Base-by-base conservation (phyloP, 2,797 vertebrate genomes). In the Delichon dasypus region DNA sequence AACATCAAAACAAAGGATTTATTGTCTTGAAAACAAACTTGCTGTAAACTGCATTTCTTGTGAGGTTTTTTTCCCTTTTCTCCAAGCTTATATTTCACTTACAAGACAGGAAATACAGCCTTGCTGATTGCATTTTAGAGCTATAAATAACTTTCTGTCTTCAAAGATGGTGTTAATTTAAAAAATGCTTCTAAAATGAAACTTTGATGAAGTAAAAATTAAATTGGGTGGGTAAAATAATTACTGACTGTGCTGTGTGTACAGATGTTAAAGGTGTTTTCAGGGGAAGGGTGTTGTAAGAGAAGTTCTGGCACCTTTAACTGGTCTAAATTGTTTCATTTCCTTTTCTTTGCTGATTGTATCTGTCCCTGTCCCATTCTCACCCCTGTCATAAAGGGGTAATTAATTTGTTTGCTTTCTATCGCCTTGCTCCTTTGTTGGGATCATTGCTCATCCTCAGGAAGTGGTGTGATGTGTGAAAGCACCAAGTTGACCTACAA, bases 101-200 rank as follows among this genome's bases (percentile, higher is more conserved):
- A 60, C 22, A 67, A 61, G 74, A 79, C 93, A 90, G 88, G 95
- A 96, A 96, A 94, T 87, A 51, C 60, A 58, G 53, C 45, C 68
- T 86, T 88, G 65, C 72, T 92, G 89, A 91, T 93, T 89, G 78
- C 11, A 3, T 70, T 74, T 85, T 42, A 36, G 16, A 67, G 11
- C 14, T 72, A 77, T 74, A 79, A 88, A 88, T 90, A 88, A 71
- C 57, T 78, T 76, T 7, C 10, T 57, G 16, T 79, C 71, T 88
- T 90, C 76, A 79, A 87, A 93, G 48, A 67, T 5, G 1, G 9
- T 58, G 36, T 72, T 90, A 19, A 74, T 71, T 85, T 67, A 4
- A 70, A 75, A 77, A 86, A 44, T 47, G 7, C 40, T 74, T 86
- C 73, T 67, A 22, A 90, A 93, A 55, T 70, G 26, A 85, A 88